Base-by-base conservation (phyloP, 2,888 invertebrate species). In the Cheiracanthium punctorium region DNA sequence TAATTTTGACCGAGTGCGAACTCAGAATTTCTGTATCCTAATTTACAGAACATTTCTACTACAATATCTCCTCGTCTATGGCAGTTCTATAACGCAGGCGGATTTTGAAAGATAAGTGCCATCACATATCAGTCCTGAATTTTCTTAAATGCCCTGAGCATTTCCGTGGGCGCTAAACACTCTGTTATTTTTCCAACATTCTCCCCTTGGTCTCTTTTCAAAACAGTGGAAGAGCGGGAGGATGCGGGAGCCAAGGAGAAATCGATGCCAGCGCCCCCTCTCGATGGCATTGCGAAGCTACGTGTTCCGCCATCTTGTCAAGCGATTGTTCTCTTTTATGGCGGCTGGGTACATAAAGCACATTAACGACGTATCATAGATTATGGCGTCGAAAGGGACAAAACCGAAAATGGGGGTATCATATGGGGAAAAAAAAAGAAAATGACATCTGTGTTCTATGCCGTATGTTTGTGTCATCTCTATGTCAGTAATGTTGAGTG, bases 301-400 rank as follows among this genome's bases (percentile, higher is more conserved):
- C 71, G 33, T 43, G 28, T 65, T 74, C 85, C 85, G 85, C 85
- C 85, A 86, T 86, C 80, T 86, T 86, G 80, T 80, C 70, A 74
- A 71, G 65, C 80, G 80, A 86, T 86, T 85, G 85, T 85, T 80
- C 85, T 74, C 85, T 80, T 70, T 86, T 86, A 86, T 86, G 74
- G 85, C 58, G 70, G 69, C 64, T 29, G 80, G 74, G 74, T 75
- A 80, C 85, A 86, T 86, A 86, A 86, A 86, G 75, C 85, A 86
- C 80, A 86, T 86, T 86, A 86, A 80, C 85, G 79, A 64, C 80
- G 58, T 71, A 80, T 75, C 85, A 86, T 86, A 86, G 85, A 80
- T 86, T 86, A 86, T 80, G 52, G 65, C 71, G 85, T 33, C 80
- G 85, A 86, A 86, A 86, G 75, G 82, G 80, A 80, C 80, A 86